These are phyloP conservation scores for Drosophila ezoana DNA, from an alignment of 2,888 invertebrate species.

Conservation along the genomic window DNA sequence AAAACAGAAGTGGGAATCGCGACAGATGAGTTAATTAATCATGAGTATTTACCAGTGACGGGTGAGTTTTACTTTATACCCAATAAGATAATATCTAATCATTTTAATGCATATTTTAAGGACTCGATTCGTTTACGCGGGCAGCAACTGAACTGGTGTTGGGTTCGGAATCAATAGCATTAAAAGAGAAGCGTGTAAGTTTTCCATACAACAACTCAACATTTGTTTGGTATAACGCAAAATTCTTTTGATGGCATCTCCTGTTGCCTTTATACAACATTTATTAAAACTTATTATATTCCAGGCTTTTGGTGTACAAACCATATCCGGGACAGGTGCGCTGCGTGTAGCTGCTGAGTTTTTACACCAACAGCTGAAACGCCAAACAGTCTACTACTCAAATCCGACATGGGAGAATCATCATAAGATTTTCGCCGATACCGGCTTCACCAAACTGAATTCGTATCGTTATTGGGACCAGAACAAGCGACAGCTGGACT, in stretches of 20 bases:
- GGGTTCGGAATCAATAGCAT: slow-evolving; percentile 90
- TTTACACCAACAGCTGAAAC: slow-evolving; percentile 89
- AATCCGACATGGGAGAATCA: slow-evolving; percentile 99
- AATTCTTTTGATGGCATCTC: too few relatives aligned
- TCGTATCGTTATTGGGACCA: slow-evolving; percentile 97
- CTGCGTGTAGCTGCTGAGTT: slow-evolving; percentile 96
- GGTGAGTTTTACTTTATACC: slow-evolving; percentile 86
- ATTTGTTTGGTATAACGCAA: too few relatives aligned
- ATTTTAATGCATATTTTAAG: slow-evolving; percentile 75
- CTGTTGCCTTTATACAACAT: too few relatives aligned
- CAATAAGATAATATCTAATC: not conserved
- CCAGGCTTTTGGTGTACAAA: slow-evolving; percentile 95
- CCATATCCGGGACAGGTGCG: slow-evolving; percentile 97
- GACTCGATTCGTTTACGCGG: slow-evolving; percentile 90
- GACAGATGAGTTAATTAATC: slow-evolving; percentile 92
- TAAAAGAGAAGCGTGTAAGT: slow-evolving; percentile 89
- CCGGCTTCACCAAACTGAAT: slow-evolving; percentile 92
- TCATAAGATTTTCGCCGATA: slow-evolving; percentile 92
- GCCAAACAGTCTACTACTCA: slow-evolving; percentile 92
- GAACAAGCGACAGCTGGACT: slow-evolving; percentile 74
- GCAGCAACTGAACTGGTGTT: slow-evolving; percentile 94
- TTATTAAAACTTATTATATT: not conserved
- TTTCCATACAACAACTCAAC: not conserved
- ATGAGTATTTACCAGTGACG: slow-evolving; percentile 97
- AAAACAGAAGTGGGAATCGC: slow-evolving; percentile 95